Percentiles rank a stretch among this genome's conserved stretches.
phyloP scores from a whole-genome alignment of 1,140 invertebrate genomes.

The Gryllus bimaculatus region DNA sequence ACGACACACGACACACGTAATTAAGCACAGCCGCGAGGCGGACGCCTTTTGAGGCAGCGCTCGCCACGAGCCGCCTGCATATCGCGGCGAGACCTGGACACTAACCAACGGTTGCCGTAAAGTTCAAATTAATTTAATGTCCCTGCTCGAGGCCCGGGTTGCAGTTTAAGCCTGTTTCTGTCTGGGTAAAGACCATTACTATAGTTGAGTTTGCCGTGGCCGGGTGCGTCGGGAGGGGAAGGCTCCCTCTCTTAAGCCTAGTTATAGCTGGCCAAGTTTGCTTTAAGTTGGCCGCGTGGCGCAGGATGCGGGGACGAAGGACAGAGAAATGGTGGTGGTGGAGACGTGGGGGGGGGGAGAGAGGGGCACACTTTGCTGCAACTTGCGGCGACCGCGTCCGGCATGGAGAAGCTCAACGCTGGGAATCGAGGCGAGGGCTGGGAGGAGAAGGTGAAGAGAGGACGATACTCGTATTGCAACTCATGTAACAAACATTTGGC shows the following conservation, averaged over 20 bases:
- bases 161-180: not conserved
- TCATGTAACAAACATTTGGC: too few relatives aligned
- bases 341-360: not conserved
- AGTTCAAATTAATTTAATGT: slow-evolving; percentile 6
- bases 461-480: too few relatives aligned
- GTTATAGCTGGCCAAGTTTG: not conserved
- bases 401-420: not conserved
- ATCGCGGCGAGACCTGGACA: not conserved
- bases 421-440: too few relatives aligned
- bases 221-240: too few relatives aligned
- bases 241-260: not conserved
- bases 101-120: not conserved
- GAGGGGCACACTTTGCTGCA: not conserved
- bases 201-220: not conserved
- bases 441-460: too few relatives aligned
- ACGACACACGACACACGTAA: not conserved
- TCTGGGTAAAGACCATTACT: not conserved
- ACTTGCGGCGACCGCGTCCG: not conserved
- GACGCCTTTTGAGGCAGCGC: not conserved
- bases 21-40: not conserved
- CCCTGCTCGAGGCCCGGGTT: not conserved
- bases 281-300: not conserved
- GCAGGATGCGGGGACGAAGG: not conserved
- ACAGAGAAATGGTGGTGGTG: not conserved
- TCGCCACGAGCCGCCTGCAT: not conserved